Percentiles rank a stretch among this genome's conserved stretches.
Evolutionary conservation across 2,113 vertebrate species (phyloP).

Genomic region (Camelus dromedarius): DNA sequence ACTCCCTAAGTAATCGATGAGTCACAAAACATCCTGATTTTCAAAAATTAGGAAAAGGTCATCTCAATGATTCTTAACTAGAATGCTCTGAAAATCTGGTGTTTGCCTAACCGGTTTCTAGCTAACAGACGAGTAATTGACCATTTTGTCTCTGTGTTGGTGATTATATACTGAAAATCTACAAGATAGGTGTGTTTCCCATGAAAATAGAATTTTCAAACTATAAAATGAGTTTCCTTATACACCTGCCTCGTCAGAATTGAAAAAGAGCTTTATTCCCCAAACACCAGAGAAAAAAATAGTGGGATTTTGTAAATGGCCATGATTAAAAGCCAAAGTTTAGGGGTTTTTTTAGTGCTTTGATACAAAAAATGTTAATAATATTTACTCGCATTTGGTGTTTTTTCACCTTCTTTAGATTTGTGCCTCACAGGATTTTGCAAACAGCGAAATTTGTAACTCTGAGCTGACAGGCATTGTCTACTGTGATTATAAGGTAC

Average conservation of each 20-base stretch:
- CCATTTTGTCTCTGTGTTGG: slow-evolving; percentile 33
- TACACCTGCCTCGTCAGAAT: slow-evolving; percentile 41
- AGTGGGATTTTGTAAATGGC: slow-evolving; percentile 56
- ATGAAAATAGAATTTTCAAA: slow-evolving; percentile 44
- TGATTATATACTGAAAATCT: not conserved
- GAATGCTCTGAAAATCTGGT: not conserved
- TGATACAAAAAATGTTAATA: slow-evolving; percentile 27
- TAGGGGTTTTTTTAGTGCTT: slow-evolving; percentile 2
- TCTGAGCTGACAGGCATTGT: slow-evolving; percentile 26
- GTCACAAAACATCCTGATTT: slow-evolving; percentile 56
- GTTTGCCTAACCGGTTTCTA: slow-evolving; percentile 47
- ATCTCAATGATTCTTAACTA: slow-evolving; percentile 33
- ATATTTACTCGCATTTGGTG: not conserved
- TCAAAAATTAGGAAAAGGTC: slow-evolving; percentile 44
- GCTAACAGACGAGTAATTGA: not conserved
- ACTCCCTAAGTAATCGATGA: slow-evolving; percentile 14
- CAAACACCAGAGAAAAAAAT: not conserved
- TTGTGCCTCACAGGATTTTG: not conserved
- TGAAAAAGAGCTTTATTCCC: slow-evolving; percentile 3
- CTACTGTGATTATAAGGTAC: slow-evolving; percentile 49
- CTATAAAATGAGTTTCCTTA: slow-evolving; percentile 45
- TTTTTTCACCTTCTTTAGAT: slow-evolving; percentile 31
- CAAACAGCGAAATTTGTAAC: slow-evolving; percentile 31
- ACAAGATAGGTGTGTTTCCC: slow-evolving; percentile 10
- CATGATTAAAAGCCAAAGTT: slow-evolving; percentile 60